Evolutionary conservation across 1,140 invertebrate species (phyloP).

Genomic region (Homarus americanus): DNA sequence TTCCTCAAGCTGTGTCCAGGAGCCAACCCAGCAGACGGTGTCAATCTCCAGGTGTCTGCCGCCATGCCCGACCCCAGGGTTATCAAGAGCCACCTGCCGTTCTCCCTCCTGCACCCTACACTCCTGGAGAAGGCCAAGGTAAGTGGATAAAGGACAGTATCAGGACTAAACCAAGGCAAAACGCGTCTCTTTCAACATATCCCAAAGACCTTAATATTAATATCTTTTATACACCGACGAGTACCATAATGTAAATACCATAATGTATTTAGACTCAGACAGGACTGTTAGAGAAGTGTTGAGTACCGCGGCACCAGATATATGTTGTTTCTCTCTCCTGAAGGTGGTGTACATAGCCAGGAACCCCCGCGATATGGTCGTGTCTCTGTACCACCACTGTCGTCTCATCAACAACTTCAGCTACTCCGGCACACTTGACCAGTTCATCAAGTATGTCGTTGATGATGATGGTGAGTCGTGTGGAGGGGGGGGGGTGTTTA

Average conservation of each 20-base stretch:
- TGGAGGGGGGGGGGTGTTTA: too few species aligned
- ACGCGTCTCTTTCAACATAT: too few species aligned
- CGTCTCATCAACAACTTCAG: constrained; percentile 83
- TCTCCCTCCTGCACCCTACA: constrained; percentile 21
- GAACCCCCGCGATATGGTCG: constrained; percentile 95
- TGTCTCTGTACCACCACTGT: constrained; percentile 94
- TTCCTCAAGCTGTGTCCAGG: neutral
- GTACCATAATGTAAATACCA: too few species aligned
- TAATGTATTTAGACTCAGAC: too few species aligned
- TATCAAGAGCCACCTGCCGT: constrained; percentile 32
- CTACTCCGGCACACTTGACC: constrained; percentile 84
- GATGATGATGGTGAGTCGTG: neutral
- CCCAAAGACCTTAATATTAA: too few species aligned
- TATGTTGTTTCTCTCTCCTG: neutral
- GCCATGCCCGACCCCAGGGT: constrained; percentile 2
- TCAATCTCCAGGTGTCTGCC: neutral
- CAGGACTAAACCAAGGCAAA: too few species aligned
- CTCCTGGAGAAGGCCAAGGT: constrained; percentile 23
- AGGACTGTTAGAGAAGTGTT: too few species aligned
- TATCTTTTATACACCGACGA: too few species aligned
- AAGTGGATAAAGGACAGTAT: neutral
- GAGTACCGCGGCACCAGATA: too few species aligned
- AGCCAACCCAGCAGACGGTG: neutral
- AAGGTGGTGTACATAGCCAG: constrained; percentile 93
- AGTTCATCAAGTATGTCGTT: constrained; percentile 80